Conservation (phyloP, 2,888 invertebrate genomes). For the Opisthograptis luteolata region DNA sequence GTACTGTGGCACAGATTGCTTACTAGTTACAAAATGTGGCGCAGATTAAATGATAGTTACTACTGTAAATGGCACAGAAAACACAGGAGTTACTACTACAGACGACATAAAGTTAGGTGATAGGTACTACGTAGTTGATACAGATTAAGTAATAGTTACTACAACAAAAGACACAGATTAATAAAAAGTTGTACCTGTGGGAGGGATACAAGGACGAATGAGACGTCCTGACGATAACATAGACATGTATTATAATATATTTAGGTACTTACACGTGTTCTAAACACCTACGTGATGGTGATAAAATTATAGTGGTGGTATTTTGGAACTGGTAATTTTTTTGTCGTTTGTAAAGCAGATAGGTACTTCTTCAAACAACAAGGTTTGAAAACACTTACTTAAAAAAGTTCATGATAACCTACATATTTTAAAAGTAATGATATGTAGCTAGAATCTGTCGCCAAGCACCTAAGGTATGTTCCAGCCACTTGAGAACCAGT, state of each 20-base stretch:
- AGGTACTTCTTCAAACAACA: too few species aligned
- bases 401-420: too few species aligned
- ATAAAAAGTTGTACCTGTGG: conserved; percentile 5
- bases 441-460: too few species aligned
- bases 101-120: too few species aligned
- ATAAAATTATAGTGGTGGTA: conserved; percentile 4
- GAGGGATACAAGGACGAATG: conserved; percentile 19
- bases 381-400: too few species aligned
- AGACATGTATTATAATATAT: too few species aligned
- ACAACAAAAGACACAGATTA: not conserved
- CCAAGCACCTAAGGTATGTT: too few species aligned
- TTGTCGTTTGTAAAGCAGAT: too few species aligned
- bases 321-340: not conserved
- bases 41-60: conserved; percentile 11
- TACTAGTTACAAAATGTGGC: conserved; percentile 3
- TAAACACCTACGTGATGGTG: conserved; percentile 8
- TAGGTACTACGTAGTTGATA: not conserved
- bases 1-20: conserved; percentile 21
- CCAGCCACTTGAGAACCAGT: too few species aligned
- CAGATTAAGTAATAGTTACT: conserved; percentile 3
- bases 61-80: not conserved
- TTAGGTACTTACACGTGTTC: conserved; percentile 6
- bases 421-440: too few species aligned
- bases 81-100: too few species aligned
- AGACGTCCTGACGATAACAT: conserved; percentile 12